Evolutionary conservation across 2,113 vertebrate species (phyloP), one percentile per base, ranked within the genome.

Genomic region (Calonectris borealis): DNA sequence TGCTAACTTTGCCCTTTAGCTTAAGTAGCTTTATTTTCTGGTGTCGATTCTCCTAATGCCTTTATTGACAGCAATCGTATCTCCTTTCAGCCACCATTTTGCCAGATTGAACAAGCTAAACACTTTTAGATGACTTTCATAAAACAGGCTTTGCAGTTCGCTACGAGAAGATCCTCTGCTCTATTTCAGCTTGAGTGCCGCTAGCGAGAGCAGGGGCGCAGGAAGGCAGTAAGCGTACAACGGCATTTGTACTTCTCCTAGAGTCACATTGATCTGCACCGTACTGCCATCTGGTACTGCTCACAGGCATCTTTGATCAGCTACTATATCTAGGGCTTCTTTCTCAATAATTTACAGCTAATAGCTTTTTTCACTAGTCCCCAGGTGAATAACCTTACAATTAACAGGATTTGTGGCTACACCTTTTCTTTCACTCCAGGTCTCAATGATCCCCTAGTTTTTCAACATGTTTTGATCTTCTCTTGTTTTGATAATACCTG

Each of bases 261-360:
- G 49, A 71, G 61, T 16, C 71, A 17, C 86, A 31, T 2, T 34
- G 65, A 73, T 69, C 42, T 42, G 65, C 44, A 40, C 77, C 72
- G 36, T 6, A 4, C 60, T 68, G 66, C 82, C 77, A 78, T 13
- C 90, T 86, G 86, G 58, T 78, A 66, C 58, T 11, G 65, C 86
- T 86, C 82, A 78, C 58, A 66, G 70, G 64, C 76, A 51, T 49
- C 86, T 62, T 38, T 64, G 42, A 86, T 88, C 88, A 75, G 42
- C 61, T 60, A 27, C 60, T 49, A 16, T 11, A 78, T 48, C 72
- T 29, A 52, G 36, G 73, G 16, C 38, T 64, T 48, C 78, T 66
- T 81, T 51, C 86, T 71, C 86, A 68, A 68, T 72, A 68, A 94
- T 84, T 87, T 68, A 84, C 48, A 94, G 90, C 78, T 85, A 68